These are phyloP conservation scores for Chlorospingus flavigularis DNA, from an alignment of 2,797 vertebrate genomes.

Conservation along the genomic window DNA sequence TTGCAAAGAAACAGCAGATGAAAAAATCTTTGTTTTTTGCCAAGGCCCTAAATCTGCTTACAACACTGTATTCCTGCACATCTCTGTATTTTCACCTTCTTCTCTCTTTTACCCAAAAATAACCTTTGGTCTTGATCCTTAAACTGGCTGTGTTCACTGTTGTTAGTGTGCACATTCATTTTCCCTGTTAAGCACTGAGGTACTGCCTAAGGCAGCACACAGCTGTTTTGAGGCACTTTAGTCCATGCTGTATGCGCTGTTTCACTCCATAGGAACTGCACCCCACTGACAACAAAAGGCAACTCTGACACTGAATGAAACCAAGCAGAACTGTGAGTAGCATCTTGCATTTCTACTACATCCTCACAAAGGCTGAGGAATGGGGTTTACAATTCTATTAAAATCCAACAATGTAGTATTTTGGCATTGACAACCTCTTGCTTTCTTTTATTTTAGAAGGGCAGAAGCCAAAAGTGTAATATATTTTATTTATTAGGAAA, in stretches of 20 bases:
- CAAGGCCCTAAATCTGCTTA: background rate
- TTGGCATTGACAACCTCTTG: background rate
- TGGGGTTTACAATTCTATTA: background rate
- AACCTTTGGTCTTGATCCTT: background rate
- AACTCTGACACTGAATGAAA: constrained; percentile 12
- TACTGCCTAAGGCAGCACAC: background rate
- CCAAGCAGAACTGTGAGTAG: constrained; percentile 20
- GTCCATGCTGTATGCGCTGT: background rate
- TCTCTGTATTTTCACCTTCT: background rate
- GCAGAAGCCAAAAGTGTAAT: background rate
- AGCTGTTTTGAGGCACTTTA: background rate
- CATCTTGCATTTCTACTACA: background rate
- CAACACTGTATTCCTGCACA: background rate
- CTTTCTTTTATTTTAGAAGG: background rate
- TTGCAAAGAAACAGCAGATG: background rate
- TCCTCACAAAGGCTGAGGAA: background rate
- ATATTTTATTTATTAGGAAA: background rate
- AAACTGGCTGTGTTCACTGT: background rate
- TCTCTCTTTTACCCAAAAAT: background rate
- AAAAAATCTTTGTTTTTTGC: background rate
- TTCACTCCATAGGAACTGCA: background rate
- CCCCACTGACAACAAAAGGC: background rate
- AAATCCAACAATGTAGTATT: background rate
- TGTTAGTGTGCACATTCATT: constrained; percentile 2
- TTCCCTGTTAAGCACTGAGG: constrained; percentile 7